These are phyloP conservation scores for Macrosiphum euphorbiae DNA, from an alignment of 2,888 invertebrate genomes.

Conservation along the genomic window DNA sequence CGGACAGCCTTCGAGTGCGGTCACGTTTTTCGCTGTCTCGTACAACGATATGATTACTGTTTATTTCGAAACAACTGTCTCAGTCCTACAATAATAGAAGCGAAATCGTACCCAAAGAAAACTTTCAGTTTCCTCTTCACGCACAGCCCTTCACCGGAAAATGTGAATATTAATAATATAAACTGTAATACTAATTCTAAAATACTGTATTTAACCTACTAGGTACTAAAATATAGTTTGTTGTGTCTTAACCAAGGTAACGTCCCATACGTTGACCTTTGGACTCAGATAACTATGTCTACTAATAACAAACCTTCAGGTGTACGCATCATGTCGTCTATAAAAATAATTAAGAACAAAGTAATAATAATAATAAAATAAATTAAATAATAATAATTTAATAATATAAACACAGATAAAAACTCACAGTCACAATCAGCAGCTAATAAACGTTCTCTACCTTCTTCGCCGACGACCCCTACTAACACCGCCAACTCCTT, in stretches of 20 bases:
- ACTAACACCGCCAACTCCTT: too few relatives aligned
- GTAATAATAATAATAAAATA: too few relatives aligned
- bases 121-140: neutral
- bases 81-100: neutral
- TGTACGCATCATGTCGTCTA: neutral
- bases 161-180: neutral
- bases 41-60: neutral
- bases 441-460: neutral
- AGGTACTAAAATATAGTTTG: neutral
- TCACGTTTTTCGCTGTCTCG: too few relatives aligned
- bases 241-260: neutral
- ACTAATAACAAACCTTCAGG: neutral
- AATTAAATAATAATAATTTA: too few relatives aligned
- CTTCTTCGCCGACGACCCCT: neutral
- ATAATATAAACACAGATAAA: neutral
- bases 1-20: too few relatives aligned
- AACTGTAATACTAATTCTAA: too few relatives aligned
- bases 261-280: neutral
- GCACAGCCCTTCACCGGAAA: neutral
- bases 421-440: neutral
- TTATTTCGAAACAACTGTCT: neutral
- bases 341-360: neutral
- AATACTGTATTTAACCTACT: neutral
- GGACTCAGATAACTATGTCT: neutral
- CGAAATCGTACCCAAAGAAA: neutral